Conservation (phyloP, 2,888 invertebrate species). For the Pycnomerus fuliginosus region DNA sequence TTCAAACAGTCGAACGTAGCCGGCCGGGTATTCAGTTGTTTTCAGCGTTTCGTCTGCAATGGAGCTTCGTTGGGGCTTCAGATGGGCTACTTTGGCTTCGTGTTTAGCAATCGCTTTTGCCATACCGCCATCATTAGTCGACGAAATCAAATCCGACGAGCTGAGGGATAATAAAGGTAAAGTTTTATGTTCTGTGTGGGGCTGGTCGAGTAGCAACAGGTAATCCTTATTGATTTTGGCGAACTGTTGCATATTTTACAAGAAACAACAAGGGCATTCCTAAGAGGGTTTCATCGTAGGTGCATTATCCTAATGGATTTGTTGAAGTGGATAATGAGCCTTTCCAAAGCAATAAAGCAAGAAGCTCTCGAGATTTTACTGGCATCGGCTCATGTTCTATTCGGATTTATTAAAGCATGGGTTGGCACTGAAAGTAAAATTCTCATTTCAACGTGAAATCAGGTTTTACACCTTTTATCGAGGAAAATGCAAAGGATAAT, state of each 20-base stretch:
- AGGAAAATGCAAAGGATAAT: too few species aligned
- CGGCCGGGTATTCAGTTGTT: slow-evolving; percentile 38
- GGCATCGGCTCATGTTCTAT: too few species aligned
- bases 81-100: slow-evolving; percentile 29
- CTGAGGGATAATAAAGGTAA: slow-evolving; percentile 48
- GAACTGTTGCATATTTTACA: slow-evolving; percentile 8
- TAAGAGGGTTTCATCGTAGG: slow-evolving; percentile 3
- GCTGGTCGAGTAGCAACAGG: slow-evolving; percentile 14
- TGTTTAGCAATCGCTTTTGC: slow-evolving; percentile 34
- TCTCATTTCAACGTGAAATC: too few species aligned
- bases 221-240: slow-evolving; percentile 2
- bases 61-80: slow-evolving; percentile 30
- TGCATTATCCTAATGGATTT: slow-evolving; percentile 7
- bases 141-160: slow-evolving; percentile 48
- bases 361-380: too few species aligned
- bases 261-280: too few species aligned
- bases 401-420: slow-evolving; percentile 5
- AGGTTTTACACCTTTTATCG: too few species aligned
- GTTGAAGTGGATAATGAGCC: slow-evolving; percentile 5
- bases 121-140: slow-evolving; percentile 49
- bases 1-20: slow-evolving; percentile 31
- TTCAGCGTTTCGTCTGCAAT: slow-evolving; percentile 33
- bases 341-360: slow-evolving; percentile 3
- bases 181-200: slow-evolving; percentile 1
- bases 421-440: too few species aligned